Evolutionary conservation across 2,797 vertebrate genomes (phyloP), one percentile per base, ranked within the genome.

Genomic region (Novumbra hubbsi): DNA sequence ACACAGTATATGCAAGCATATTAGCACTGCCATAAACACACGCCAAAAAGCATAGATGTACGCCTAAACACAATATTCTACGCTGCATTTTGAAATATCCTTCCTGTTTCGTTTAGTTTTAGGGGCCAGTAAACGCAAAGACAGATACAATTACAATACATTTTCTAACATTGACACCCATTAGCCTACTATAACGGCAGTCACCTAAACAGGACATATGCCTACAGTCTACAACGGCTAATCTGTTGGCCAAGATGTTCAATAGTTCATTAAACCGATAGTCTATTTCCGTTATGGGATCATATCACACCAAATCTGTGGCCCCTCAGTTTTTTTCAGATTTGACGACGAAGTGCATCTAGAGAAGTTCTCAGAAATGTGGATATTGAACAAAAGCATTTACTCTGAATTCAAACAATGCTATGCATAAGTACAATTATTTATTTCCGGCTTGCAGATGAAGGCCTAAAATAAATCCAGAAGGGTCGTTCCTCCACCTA

Each of bases 401-500:
- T 30, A 67, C 7, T 60, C 30, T 38, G 19, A 50, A 49, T 28
- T 69, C n/a, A 69, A 69, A 17, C 14, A 68, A 50, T 50, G 17
- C 12, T 49, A 48, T 5, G 4, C 21, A 6, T 68, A 21, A 21
- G 6, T 21, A 45, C 19, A 69, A 69, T 50, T 27, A 48, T 27
- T 17, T 50, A 24, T 30, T 63, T 21, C 27, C 24, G 77, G 72
- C 66, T 82, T 78, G 83, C 32, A 1, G 52, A 27, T 62, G 34
- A 38, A 38, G 34, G 34, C 34, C 60, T 68, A 7, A 38, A 30
- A 79, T 75, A 64, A 79, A n/a, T 50, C 41, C 60, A 57, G 21
- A 73, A 64, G 32, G 11, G 70, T 73, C 66, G 77, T 73, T 34
- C 52, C 79, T 80, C 49, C 84, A 68, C 83, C 87, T 86, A 81